Conservation (phyloP, 2,113 vertebrate species). For the Epinephelus lanceolatus region DNA sequence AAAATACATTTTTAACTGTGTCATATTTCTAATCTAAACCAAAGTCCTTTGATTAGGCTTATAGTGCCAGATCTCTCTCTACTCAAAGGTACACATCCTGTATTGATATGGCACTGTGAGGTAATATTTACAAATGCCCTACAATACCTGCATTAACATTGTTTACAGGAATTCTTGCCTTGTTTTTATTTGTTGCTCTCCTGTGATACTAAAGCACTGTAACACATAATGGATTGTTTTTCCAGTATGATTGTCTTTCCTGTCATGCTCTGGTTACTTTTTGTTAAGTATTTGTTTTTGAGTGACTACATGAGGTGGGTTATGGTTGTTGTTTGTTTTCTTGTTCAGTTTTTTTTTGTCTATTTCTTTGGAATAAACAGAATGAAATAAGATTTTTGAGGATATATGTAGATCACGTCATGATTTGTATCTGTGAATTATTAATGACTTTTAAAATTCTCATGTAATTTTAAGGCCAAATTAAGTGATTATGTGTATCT, state of each 20-base stretch:
- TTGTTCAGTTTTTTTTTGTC: slow-evolving; percentile 37
- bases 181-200: slow-evolving; percentile 13
- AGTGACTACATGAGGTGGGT: slow-evolving; percentile 46
- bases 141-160: slow-evolving; percentile 37
- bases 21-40: slow-evolving; percentile 48
- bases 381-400: slow-evolving; percentile 57
- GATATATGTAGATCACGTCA: slow-evolving; percentile 62
- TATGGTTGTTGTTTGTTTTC: slow-evolving; percentile 24
- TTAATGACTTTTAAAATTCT: slow-evolving; percentile 48
- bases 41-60: slow-evolving; percentile 42
- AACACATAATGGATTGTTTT: background rate
- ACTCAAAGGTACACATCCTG: slow-evolving; percentile 51
- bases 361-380: slow-evolving; percentile 62
- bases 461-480: slow-evolving; percentile 70
- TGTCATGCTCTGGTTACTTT: slow-evolving; percentile 10
- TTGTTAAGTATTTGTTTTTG: slow-evolving; percentile 26
- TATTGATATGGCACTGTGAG: slow-evolving; percentile 29
- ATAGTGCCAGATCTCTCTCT: slow-evolving; percentile 21
- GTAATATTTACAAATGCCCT: slow-evolving; percentile 27
- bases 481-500: slow-evolving; percentile 65
- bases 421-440: slow-evolving; percentile 70
- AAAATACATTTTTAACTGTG: slow-evolving; percentile 9
- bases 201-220: slow-evolving; percentile 37
- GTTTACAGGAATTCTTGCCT: slow-evolving; percentile 61
- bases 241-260: slow-evolving; percentile 33